Evolutionary conservation across 2,113 vertebrate species (phyloP).

Genomic region (Phalacrocorax aristotelis): DNA sequence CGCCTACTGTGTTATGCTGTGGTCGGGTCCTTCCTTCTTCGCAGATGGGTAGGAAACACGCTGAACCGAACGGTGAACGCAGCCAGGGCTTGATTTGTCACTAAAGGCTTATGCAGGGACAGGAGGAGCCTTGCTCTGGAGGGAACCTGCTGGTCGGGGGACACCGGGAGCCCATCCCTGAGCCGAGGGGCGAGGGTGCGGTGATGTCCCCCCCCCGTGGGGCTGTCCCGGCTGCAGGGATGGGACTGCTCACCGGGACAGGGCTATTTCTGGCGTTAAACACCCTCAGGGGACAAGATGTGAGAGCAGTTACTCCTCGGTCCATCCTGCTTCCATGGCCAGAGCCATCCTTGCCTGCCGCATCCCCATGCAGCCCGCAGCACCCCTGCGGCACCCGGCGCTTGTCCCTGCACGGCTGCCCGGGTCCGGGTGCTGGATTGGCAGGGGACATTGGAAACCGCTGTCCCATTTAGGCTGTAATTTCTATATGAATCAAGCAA

Average conservation of each 20-base stretch:
- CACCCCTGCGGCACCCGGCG: background rate
- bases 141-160: background rate
- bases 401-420: background rate
- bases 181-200: background rate
- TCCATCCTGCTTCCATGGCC: accelerated
- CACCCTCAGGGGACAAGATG: background rate
- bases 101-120: background rate
- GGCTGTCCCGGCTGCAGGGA: background rate
- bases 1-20: accelerated
- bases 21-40: background rate
- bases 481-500: background rate
- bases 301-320: background rate
- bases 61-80: accelerated
- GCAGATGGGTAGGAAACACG: accelerated
- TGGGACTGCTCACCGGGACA: accelerated
- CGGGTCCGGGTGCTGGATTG: accelerated
- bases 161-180: accelerated
- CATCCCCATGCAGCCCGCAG: accelerated
- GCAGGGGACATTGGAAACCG: background rate
- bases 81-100: background rate
- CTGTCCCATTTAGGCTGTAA: accelerated
- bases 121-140: background rate
- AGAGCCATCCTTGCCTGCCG: accelerated
- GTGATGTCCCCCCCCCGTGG: accelerated
- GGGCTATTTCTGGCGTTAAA: no score